Evolutionary conservation across 2,113 vertebrate genomes (phyloP).

Genomic region (Embiotoca jacksoni): DNA sequence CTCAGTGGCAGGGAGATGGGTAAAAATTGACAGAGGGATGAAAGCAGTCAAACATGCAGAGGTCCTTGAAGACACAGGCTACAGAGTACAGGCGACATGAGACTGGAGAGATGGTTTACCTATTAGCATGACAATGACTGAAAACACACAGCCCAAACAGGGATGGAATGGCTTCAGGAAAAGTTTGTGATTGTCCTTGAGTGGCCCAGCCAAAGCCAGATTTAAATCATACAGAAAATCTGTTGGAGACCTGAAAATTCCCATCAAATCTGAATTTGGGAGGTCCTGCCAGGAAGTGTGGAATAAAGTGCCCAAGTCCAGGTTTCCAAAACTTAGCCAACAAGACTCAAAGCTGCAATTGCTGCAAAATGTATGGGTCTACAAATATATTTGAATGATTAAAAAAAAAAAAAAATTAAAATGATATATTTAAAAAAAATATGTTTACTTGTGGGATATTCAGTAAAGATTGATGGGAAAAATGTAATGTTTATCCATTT

Average conservation of each 20-base stretch:
- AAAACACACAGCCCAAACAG: not conserved
- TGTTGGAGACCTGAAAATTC: not conserved
- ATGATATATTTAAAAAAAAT: no score
- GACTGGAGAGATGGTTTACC: not conserved
- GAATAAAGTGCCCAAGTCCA: no score
- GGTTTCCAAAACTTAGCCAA: no score
- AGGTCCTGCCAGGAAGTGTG: no score
- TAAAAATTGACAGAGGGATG: not conserved
- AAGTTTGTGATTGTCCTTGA: not conserved
- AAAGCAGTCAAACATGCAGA: not conserved
- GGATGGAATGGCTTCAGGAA: not conserved
- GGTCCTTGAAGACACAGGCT: not conserved
- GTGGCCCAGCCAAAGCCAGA: not conserved
- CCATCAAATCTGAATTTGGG: no score
- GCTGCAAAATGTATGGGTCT: not conserved
- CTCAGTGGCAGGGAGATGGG: not conserved
- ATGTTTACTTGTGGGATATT: no score
- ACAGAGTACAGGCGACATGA: not conserved
- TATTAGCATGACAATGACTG: not conserved
- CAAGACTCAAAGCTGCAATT: no score
- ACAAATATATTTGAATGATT: not conserved
- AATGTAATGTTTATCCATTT: not conserved
- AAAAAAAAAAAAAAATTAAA: no score
- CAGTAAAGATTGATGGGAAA: not conserved
- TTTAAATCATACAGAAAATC: not conserved